phyloP scores from a whole-genome alignment of 1,140 invertebrate species.

The Macrosteles quadrilineatus region DNA sequence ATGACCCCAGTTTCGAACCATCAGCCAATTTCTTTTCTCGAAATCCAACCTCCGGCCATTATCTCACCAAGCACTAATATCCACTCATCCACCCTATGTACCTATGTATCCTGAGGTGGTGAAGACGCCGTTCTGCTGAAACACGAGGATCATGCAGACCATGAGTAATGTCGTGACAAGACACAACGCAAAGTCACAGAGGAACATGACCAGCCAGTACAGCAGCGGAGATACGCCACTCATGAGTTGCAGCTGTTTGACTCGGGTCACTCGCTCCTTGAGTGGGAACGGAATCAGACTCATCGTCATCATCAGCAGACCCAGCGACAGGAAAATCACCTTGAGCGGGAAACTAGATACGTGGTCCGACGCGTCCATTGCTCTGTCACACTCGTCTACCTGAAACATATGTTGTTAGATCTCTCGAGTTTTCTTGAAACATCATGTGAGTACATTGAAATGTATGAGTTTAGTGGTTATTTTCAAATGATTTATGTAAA shows the following conservation, averaged over 20 bases:
- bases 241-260: conserved; percentile 72
- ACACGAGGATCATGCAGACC: conserved; percentile 26
- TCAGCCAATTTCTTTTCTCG: too few species aligned
- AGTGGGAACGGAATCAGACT: conserved; percentile 48
- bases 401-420: neutral
- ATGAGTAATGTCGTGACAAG: conserved; percentile 28
- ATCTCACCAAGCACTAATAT: too few species aligned
- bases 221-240: conserved; percentile 58
- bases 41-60: too few species aligned
- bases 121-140: neutral
- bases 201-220: conserved; percentile 63
- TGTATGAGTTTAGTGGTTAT: neutral
- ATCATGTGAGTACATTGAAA: conserved; percentile 3
- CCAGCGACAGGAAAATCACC: neutral
- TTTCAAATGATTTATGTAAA: neutral
- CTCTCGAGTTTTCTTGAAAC: neutral
- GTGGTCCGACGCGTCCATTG: neutral
- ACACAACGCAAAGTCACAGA: conserved; percentile 60
- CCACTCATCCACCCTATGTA: too few species aligned
- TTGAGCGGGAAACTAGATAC: neutral
- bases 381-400: neutral
- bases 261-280: conserved; percentile 50
- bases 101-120: neutral
- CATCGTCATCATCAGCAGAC: neutral
- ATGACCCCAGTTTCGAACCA: too few species aligned